Conservation (phyloP, 2,113 vertebrate genomes). For the Nothoprocta perdicaria region DNA sequence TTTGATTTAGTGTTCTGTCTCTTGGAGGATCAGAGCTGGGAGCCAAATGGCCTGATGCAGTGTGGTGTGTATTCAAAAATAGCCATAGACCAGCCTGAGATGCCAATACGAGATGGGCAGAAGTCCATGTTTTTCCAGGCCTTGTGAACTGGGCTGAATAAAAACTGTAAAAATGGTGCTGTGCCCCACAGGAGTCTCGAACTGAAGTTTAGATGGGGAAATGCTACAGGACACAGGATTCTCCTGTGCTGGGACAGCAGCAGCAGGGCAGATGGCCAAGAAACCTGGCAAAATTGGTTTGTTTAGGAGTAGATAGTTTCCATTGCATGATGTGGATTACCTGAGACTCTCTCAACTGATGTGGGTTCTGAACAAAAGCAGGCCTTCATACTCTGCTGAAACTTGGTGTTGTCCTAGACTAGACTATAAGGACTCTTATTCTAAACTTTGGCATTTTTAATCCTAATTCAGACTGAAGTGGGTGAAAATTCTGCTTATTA, state of each 20-base stretch:
- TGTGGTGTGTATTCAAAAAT: constrained; percentile 33
- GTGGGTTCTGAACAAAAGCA: not conserved
- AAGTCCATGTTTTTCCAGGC: constrained; percentile 7
- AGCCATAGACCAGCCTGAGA: not conserved
- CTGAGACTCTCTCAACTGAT: not conserved
- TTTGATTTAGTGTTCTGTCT: constrained; percentile 59
- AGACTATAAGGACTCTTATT: not conserved
- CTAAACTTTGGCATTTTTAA: not conserved
- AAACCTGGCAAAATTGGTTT: not conserved
- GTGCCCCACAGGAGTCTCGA: not conserved
- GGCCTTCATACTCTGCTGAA: not conserved
- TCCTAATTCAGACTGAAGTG: not conserved
- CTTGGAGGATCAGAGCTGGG: constrained; percentile 38
- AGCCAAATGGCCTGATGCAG: constrained; percentile 18
- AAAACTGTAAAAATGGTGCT: not conserved
- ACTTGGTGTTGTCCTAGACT: not conserved
- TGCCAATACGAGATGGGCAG: not conserved
- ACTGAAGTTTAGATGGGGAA: not conserved
- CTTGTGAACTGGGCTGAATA: not conserved
- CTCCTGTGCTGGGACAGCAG: not conserved
- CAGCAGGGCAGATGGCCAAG: not conserved
- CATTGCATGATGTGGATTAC: not conserved
- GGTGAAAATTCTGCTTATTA: not conserved
- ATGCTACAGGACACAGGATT: not conserved
- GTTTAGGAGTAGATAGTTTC: not conserved